phyloP scores from a whole-genome alignment of 92 coral and sea anemone genomes.

The Diadumene lineata region DNA sequence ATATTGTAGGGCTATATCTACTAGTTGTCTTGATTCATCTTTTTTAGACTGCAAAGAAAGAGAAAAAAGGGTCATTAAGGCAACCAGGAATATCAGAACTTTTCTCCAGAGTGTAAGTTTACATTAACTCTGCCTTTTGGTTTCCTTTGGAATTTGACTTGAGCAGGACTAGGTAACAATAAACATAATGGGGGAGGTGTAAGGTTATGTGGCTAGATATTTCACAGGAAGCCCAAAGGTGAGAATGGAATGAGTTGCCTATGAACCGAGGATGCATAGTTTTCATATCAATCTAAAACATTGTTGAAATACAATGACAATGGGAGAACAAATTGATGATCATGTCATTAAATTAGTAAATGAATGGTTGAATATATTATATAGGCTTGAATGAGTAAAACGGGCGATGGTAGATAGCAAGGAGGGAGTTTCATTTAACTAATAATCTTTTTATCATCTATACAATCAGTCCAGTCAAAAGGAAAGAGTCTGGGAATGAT shows the following conservation, averaged over 20 bases:
- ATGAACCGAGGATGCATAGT: too few species aligned
- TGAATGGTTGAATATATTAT: neutral
- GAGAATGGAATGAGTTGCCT: too few species aligned
- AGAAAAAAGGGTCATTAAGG: constrained; percentile 39
- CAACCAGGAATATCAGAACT: constrained; percentile 78
- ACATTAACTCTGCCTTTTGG: too few species aligned
- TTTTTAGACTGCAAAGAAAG: constrained; percentile 36
- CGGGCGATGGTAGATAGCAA: too few species aligned
- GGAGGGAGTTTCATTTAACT: too few species aligned
- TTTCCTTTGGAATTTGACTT: too few species aligned
- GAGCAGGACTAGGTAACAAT: too few species aligned
- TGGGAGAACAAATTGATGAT: neutral
- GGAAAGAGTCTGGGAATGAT: constrained; percentile 32
- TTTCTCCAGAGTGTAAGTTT: constrained; percentile 75
- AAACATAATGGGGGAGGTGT: too few species aligned
- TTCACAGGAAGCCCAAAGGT: too few species aligned
- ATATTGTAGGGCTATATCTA: too few species aligned
- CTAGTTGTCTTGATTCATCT: neutral
- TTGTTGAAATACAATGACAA: neutral
- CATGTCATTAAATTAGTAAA: neutral
- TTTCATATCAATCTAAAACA: too few species aligned
- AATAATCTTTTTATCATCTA: neutral
- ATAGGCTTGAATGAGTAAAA: neutral
- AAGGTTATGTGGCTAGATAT: too few species aligned
- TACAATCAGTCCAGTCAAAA: constrained; percentile 30